Percentiles rank a stretch among this genome's conserved stretches.
These are phyloP conservation scores for Syrista parreyssii DNA, from an alignment of 2,888 invertebrate genomes.

Conservation along the genomic window DNA sequence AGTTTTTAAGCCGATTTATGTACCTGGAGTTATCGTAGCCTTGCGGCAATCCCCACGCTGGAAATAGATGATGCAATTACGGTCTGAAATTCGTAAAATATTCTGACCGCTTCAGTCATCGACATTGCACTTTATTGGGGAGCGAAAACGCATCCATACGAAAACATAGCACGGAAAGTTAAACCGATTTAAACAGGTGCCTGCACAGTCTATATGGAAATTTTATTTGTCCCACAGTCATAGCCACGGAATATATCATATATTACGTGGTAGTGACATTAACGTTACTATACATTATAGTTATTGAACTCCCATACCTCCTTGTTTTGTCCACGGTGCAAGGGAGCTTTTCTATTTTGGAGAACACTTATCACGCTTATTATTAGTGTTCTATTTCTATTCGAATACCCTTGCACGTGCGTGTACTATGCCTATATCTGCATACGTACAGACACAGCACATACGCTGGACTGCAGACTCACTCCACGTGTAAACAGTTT, in stretches of 20 bases:
- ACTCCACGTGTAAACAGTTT: not conserved
- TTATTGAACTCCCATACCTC: not conserved
- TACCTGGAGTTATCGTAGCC: not conserved
- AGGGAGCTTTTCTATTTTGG: not conserved
- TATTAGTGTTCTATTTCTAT: not conserved
- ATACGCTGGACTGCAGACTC: not conserved
- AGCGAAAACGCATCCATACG: not conserved
- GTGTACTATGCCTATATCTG: not conserved
- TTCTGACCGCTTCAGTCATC: not conserved
- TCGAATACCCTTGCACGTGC: not conserved
- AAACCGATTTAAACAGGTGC: not conserved
- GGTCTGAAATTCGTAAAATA: not conserved
- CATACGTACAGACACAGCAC: too few relatives aligned
- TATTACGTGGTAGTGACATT: not conserved
- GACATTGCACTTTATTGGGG: not conserved
- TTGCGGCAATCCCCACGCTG: not conserved
- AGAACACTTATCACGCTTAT: not conserved
- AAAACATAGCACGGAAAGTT: not conserved
- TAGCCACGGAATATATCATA: not conserved
- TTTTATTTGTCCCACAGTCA: not conserved
- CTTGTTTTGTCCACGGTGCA: not conserved
- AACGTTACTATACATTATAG: not conserved
- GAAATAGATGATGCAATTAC: not conserved
- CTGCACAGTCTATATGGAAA: not conserved
- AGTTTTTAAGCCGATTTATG: not conserved